These are phyloP conservation scores for Psittacula derbiana DNA, from an alignment of 2,797 vertebrate genomes.

Conservation along the genomic window DNA sequence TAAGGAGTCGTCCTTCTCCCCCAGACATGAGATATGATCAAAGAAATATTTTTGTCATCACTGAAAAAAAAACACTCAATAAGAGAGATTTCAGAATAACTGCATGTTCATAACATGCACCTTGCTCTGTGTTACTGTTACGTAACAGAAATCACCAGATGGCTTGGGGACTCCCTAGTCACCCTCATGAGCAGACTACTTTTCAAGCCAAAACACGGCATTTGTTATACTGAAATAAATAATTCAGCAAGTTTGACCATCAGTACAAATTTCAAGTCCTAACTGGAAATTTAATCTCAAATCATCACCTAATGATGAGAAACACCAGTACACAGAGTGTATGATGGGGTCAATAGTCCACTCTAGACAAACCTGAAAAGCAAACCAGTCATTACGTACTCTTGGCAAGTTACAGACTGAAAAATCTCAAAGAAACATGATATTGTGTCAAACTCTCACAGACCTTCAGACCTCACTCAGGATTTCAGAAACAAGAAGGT, in stretches of 20 bases:
- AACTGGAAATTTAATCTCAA: not conserved
- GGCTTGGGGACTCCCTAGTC: not conserved
- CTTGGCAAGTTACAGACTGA: not conserved
- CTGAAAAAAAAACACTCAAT: not conserved
- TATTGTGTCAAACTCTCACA: not conserved
- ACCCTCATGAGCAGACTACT: not conserved
- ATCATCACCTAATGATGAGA: not conserved
- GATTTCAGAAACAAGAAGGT: not conserved
- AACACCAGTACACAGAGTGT: not conserved
- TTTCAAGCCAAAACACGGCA: not conserved
- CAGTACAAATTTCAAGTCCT: not conserved
- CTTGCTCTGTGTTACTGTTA: not conserved
- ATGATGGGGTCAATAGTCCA: not conserved
- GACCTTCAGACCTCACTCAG: not conserved
- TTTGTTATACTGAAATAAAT: not conserved
- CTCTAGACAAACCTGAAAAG: not conserved
- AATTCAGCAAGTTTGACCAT: not conserved
- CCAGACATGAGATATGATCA: not conserved
- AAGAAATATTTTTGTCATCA: not conserved
- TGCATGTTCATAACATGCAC: not conserved
- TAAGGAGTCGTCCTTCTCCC: not conserved
- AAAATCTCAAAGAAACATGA: not conserved
- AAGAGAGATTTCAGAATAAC: not conserved
- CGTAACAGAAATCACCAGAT: conserved; percentile 12
- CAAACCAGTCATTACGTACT: not conserved